A percentile compares a stretch with the other conserved stretches of the same genome.
phyloP scores from a whole-genome alignment of 2,888 invertebrate genomes.

The Diloba caeruleocephala region DNA sequence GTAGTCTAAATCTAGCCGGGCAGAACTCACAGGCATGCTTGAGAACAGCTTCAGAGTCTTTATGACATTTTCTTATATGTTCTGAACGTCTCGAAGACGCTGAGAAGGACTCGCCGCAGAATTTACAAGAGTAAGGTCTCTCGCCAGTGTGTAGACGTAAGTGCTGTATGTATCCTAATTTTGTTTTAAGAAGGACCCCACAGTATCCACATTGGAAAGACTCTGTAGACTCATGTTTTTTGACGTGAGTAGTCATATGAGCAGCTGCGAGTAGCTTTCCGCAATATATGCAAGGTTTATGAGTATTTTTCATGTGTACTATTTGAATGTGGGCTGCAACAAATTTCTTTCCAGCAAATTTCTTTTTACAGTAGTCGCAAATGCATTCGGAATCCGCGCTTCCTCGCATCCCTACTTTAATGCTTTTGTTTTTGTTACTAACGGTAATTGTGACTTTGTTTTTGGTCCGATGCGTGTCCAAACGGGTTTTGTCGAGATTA shows the following conservation, averaged over 20 bases:
- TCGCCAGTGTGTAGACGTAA: constrained; percentile 80
- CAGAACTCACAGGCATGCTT: constrained; percentile 73
- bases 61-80: constrained; percentile 73
- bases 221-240: constrained; percentile 63
- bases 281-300: constrained; percentile 75
- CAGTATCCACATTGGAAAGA: constrained; percentile 72
- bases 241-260: constrained; percentile 78
- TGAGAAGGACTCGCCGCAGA: constrained; percentile 75
- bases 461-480: constrained; percentile 60
- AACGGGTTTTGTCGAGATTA: constrained; percentile 62
- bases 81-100: constrained; percentile 79
- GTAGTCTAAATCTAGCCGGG: constrained; percentile 73
- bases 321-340: constrained; percentile 80
- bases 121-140: constrained; percentile 72
- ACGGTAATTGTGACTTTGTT: constrained; percentile 66
- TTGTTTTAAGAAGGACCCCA: constrained; percentile 69
- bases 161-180: constrained; percentile 76
- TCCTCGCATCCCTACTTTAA: constrained; percentile 74
- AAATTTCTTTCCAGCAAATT: constrained; percentile 75
- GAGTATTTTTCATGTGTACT: constrained; percentile 79
- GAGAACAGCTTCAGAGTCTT: constrained; percentile 54
- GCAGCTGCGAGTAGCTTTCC: constrained; percentile 78
- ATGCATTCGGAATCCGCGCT: constrained; percentile 70
- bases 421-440: constrained; percentile 63
- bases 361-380: constrained; percentile 81